phyloP scores from a whole-genome alignment of 2,113 vertebrate genomes.

The Rhinogobius similis region DNA sequence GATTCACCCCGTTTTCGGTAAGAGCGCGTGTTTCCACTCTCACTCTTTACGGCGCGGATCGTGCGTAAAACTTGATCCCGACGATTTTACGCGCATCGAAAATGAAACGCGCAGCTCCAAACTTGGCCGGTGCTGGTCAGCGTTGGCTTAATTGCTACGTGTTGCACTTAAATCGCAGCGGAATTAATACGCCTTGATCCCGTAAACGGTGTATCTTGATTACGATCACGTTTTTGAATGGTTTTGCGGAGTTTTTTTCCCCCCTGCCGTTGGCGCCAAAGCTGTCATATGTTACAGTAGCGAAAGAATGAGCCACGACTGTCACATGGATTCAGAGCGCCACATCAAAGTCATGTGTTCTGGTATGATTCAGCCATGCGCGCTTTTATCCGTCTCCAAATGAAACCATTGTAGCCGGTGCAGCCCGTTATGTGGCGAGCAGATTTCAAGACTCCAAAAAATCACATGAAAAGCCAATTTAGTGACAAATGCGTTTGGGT shows the following conservation, averaged over 20 bases:
- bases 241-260: not conserved
- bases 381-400: not conserved
- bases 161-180: not conserved
- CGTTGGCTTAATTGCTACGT: not conserved
- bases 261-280: not conserved
- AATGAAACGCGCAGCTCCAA: no score
- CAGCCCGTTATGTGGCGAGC: not conserved
- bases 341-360: not conserved
- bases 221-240: not conserved
- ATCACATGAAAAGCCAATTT: no score
- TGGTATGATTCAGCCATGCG: not conserved
- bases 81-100: no score
- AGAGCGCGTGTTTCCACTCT: conserved; percentile 26
- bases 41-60: not conserved
- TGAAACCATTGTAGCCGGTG: not conserved
- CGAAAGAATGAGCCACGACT: conserved; percentile 18
- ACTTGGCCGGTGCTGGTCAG: not conserved
- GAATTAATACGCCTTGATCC: conserved; percentile 1
- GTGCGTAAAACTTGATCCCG: conserved; percentile 37
- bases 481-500: no score
- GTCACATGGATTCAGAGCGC: conserved; percentile 49
- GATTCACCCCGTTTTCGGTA: conserved; percentile 82
- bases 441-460: not conserved
- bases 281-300: not conserved
- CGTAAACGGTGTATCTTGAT: conserved; percentile 9